Conservation (phyloP, 2,797 vertebrate species). For the Hafferia zeledoni region DNA sequence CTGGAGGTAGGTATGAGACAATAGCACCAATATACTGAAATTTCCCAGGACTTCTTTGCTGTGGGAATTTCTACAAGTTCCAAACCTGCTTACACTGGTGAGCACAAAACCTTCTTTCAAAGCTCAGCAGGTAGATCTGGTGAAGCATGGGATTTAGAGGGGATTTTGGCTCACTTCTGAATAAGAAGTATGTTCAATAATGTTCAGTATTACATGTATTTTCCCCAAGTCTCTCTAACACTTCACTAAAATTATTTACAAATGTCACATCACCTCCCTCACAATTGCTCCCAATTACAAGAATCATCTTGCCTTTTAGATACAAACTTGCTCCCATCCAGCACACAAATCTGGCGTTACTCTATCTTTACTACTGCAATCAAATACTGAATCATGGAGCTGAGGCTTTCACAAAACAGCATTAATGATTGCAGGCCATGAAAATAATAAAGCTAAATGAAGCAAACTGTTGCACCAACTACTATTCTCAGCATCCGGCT, state of each 20-base stretch:
- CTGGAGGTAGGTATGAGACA: not conserved
- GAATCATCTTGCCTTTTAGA: not conserved
- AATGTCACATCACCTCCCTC: conserved; percentile 13
- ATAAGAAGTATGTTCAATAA: not conserved
- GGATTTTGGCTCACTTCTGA: not conserved
- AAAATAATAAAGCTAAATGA: not conserved
- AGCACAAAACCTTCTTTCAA: not conserved
- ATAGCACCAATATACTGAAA: not conserved
- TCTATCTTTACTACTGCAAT: conserved; percentile 7
- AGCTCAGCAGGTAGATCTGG: not conserved
- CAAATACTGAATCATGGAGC: not conserved
- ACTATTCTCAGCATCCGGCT: not conserved
- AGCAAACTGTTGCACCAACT: not conserved
- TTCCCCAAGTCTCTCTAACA: not conserved
- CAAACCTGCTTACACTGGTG: not conserved
- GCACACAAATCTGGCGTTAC: not conserved
- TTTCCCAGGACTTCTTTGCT: not conserved
- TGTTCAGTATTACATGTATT: not conserved
- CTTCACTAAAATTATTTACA: conserved; percentile 18
- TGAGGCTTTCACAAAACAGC: not conserved
- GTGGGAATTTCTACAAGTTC: not conserved
- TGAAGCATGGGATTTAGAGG: not conserved
- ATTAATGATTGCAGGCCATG: not conserved
- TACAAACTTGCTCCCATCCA: not conserved
- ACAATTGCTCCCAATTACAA: conserved; percentile 1